These are phyloP conservation scores for Coregonus sp. DNA, from an alignment of 2,797 vertebrate species.

Conservation along the genomic window DNA sequence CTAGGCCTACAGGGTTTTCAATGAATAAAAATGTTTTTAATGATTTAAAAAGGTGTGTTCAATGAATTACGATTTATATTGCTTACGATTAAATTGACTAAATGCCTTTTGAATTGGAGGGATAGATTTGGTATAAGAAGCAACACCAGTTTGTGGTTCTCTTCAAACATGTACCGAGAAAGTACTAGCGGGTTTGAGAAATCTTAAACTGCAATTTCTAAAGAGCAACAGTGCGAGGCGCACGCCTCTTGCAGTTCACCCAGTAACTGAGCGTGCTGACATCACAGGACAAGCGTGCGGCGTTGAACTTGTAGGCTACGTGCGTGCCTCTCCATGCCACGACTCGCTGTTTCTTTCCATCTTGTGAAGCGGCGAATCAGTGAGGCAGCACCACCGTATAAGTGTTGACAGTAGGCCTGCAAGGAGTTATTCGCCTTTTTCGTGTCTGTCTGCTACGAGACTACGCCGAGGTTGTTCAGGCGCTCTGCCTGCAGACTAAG, in stretches of 20 bases:
- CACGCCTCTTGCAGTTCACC: slow-evolving; percentile 23
- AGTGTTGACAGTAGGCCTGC: slow-evolving; percentile 57
- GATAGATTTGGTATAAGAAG: not conserved
- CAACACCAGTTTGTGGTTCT: not conserved
- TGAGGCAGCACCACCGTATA: slow-evolving; percentile 49
- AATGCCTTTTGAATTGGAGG: not conserved
- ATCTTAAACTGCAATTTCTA: slow-evolving; percentile 50
- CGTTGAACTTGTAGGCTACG: slow-evolving; percentile 66
- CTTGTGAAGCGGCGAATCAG: slow-evolving; percentile 68
- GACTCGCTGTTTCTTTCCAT: slow-evolving; percentile 81
- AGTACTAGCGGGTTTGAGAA: not conserved
- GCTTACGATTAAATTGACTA: not conserved
- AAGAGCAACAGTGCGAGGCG: slow-evolving; percentile 52
- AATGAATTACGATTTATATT: not conserved
- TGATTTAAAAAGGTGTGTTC: not conserved
- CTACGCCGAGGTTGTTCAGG: slow-evolving; percentile 52
- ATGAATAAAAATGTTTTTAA: not conserved
- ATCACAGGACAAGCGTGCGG: slow-evolving; percentile 74
- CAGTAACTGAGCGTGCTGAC: slow-evolving; percentile 74
- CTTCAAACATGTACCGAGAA: not conserved
- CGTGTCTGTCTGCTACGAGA: slow-evolving; percentile 49
- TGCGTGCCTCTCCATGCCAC: slow-evolving; percentile 77
- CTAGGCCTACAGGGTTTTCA: not conserved
- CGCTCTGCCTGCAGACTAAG: slow-evolving; percentile 63
- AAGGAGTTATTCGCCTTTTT: slow-evolving; percentile 42